phyloP scores from a whole-genome alignment of 2,113 vertebrate genomes.

The Todiramphus saurophagus region DNA sequence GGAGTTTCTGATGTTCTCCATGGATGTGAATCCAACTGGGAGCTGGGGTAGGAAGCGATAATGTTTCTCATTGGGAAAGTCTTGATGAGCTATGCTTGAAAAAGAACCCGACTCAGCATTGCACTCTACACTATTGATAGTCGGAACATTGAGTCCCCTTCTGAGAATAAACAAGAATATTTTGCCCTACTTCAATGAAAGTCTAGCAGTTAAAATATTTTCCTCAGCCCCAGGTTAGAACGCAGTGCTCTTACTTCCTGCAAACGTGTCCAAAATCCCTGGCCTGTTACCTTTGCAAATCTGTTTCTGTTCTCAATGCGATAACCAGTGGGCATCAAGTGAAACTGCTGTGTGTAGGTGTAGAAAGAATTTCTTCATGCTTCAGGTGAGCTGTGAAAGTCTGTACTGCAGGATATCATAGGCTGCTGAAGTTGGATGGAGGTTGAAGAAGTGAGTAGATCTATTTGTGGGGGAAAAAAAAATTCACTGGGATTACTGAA shows the following conservation, averaged over 20 bases:
- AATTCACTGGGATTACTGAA: not conserved
- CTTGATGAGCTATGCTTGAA: not conserved
- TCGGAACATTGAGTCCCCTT: conserved; percentile 8
- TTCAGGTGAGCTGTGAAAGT: not conserved
- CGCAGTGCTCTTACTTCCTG: not conserved
- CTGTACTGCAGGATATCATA: not conserved
- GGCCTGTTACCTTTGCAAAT: not conserved
- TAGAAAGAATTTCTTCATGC: not conserved
- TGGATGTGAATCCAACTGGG: not conserved
- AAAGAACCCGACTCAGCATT: not conserved
- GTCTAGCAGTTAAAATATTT: not conserved
- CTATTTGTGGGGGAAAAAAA: not conserved
- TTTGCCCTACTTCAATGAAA: conserved; percentile 40
- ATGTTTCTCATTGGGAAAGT: not conserved
- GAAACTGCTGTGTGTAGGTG: not conserved
- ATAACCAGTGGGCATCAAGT: not conserved
- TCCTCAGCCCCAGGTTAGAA: not conserved
- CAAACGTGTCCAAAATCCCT: not conserved
- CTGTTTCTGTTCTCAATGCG: rapidly evolving
- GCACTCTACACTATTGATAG: not conserved
- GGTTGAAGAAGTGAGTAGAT: not conserved
- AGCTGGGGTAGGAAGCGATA: not conserved
- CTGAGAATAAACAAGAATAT: conserved; percentile 32
- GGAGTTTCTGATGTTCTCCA: not conserved
- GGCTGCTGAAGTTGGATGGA: not conserved